Evolutionary conservation across 1,140 invertebrate species (phyloP).

Genomic region (Cotesia chilonis): DNA sequence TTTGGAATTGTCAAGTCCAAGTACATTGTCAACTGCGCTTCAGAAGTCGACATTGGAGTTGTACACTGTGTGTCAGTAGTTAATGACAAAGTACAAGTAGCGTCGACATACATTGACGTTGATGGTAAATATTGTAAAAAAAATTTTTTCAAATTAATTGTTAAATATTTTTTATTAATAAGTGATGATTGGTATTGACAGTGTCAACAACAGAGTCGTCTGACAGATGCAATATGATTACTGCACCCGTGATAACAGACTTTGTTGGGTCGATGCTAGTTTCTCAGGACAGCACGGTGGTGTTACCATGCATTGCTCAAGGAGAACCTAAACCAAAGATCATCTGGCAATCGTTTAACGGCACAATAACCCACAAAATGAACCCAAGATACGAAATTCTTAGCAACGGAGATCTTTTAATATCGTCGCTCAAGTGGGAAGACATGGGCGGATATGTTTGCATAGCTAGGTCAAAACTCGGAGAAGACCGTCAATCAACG

Average conservation of each 20-base stretch:
- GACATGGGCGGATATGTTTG: constrained; percentile 86
- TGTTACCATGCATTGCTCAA: constrained; percentile 75
- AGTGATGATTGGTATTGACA: constrained; percentile 6
- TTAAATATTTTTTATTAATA: too few relatives aligned
- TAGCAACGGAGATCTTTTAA: constrained; percentile 77
- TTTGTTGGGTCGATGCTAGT: constrained; percentile 54
- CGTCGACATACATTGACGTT: constrained; percentile 21
- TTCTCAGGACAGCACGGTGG: constrained; percentile 69
- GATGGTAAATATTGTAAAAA: neutral
- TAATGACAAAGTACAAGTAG: constrained; percentile 7
- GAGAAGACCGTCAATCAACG: constrained; percentile 39
- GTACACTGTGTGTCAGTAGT: constrained; percentile 28
- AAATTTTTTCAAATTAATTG: too few relatives aligned
- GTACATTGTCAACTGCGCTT: constrained; percentile 33
- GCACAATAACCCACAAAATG: constrained; percentile 62
- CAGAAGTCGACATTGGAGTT: constrained; percentile 22
- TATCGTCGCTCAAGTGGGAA: constrained; percentile 74
- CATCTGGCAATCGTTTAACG: constrained; percentile 72
- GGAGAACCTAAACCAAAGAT: constrained; percentile 73
- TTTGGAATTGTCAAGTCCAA: constrained; percentile 22
- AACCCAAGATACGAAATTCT: constrained; percentile 69
- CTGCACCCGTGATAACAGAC: constrained; percentile 42
- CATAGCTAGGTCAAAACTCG: constrained; percentile 70
- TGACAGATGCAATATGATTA: neutral
- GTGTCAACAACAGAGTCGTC: neutral